Evolutionary conservation across 2,113 vertebrate genomes (phyloP).

Genomic region (Centropus bengalensis): DNA sequence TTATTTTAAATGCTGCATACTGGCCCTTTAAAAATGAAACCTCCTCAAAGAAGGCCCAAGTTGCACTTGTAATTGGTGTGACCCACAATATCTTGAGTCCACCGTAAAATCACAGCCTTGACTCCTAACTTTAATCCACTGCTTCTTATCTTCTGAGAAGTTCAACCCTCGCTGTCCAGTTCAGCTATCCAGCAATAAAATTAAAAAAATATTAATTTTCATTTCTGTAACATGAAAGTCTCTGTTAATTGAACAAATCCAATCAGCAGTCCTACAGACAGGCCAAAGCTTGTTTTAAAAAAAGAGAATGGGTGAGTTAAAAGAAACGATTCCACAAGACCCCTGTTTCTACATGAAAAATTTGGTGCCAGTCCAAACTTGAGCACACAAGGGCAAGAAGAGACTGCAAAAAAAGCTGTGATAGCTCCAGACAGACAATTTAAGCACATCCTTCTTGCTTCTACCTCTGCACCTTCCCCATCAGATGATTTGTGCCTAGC

Average conservation of each 20-base stretch:
- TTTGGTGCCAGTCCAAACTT: not conserved
- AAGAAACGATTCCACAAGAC: not conserved
- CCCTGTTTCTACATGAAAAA: not conserved
- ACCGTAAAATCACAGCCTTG: not conserved
- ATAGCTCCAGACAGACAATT: not conserved
- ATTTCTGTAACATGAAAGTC: not conserved
- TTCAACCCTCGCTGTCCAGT: not conserved
- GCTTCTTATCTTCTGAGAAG: not conserved
- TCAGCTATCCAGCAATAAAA: not conserved
- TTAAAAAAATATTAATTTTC: not conserved
- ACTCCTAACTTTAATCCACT: not conserved
- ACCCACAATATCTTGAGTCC: not conserved
- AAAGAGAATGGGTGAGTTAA: not conserved
- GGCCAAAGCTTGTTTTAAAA: not conserved
- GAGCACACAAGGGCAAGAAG: fast-evolving
- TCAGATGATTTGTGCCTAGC: not conserved
- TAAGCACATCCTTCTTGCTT: not conserved
- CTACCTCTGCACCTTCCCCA: not conserved
- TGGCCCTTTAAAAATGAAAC: not conserved
- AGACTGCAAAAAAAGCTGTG: not conserved
- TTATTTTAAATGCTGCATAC: not conserved
- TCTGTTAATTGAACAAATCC: constrained; percentile 5
- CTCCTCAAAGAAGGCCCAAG: not conserved
- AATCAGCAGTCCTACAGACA: not conserved
- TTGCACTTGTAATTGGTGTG: not conserved